These are phyloP conservation scores for Bombus terrestris DNA, from an alignment of 1,140 invertebrate genomes.

Conservation along the genomic window DNA sequence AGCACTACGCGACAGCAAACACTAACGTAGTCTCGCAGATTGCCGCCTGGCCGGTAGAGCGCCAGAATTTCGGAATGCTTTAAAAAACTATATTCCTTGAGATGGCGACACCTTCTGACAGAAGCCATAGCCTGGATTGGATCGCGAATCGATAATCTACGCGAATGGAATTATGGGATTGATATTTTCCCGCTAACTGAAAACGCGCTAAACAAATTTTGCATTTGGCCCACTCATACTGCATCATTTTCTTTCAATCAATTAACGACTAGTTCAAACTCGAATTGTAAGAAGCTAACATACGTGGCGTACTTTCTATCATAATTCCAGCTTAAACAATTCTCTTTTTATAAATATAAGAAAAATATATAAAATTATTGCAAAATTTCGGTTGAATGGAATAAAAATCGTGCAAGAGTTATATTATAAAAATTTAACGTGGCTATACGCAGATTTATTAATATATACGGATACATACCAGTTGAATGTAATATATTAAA, in stretches of 20 bases:
- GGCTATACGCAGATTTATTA: background rate
- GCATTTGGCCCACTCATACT: background rate
- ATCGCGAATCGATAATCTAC: slow-evolving; percentile 9
- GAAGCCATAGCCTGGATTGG: background rate
- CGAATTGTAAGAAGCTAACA: background rate
- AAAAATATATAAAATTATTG: background rate
- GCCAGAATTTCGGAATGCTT: slow-evolving; percentile 30
- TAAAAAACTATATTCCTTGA: slow-evolving; percentile 20
- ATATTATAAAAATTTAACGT: background rate
- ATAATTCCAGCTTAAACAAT: background rate
- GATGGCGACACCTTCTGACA: slow-evolving; percentile 57
- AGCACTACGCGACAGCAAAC: slow-evolving; percentile 39
- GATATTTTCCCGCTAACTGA: background rate
- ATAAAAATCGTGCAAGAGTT: background rate
- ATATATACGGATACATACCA: background rate
- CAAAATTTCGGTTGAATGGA: background rate
- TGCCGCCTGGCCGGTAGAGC: slow-evolving; percentile 66
- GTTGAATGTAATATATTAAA: background rate
- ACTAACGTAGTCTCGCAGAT: slow-evolving; percentile 54
- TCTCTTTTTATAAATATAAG: background rate
- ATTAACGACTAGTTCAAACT: background rate
- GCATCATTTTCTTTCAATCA: background rate
- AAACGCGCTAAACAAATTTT: background rate
- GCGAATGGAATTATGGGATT: slow-evolving; percentile 6
- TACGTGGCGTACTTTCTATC: background rate